A percentile compares a stretch with the other conserved stretches of the same genome.
Evolutionary conservation across 2,888 invertebrate species (phyloP).

Genomic region (Carabus problematicus): DNA sequence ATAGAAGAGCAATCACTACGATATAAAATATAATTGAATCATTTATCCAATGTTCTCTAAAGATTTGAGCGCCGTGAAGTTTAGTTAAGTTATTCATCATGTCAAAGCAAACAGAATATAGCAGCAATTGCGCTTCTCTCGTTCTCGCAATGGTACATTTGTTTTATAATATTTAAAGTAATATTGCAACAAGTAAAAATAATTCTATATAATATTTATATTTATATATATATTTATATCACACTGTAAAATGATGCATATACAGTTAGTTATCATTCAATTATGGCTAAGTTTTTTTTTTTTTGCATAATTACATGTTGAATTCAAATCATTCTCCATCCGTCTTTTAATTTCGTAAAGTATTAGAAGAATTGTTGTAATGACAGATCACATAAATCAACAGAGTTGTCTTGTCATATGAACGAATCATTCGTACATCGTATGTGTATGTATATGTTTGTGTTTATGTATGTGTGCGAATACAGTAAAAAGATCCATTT

Average conservation of each 20-base stretch:
- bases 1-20: slow-evolving; percentile 19
- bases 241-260: slow-evolving; percentile 6
- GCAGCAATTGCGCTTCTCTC: background rate
- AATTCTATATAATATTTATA: background rate
- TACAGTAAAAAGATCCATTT: slow-evolving; percentile 4
- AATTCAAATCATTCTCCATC: too few relatives aligned
- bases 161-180: slow-evolving; percentile 8
- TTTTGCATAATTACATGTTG: background rate
- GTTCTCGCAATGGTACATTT: background rate
- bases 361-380: background rate
- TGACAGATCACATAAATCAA: slow-evolving; percentile 3
- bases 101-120: slow-evolving; percentile 26
- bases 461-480: background rate
- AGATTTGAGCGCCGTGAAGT: background rate
- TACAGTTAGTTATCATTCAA: background rate
- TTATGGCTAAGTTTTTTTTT: background rate
- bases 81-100: background rate
- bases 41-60: background rate
- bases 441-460: background rate
- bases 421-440: too few relatives aligned
- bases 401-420: background rate
- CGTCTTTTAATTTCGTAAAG: too few relatives aligned
- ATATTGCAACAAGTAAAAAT: background rate
- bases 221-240: slow-evolving; percentile 5
- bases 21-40: slow-evolving; percentile 8